Conservation (phyloP, 2,113 vertebrate species). For the Macrotis lagotis region DNA sequence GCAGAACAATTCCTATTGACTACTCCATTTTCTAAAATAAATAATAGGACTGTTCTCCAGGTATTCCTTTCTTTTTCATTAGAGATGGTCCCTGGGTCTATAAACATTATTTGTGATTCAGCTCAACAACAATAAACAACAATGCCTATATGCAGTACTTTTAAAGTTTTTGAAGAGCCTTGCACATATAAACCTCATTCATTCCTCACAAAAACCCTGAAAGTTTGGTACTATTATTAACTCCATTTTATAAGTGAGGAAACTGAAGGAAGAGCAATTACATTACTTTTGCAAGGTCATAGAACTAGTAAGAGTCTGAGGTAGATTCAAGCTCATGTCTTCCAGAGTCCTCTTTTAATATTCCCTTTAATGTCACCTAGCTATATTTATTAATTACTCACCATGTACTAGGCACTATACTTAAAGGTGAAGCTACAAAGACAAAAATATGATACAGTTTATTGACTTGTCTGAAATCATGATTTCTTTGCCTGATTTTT, state of each 20-base stretch:
- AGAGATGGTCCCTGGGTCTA: neutral
- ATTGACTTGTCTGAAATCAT: no score
- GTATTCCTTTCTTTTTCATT: neutral
- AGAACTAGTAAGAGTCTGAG: neutral
- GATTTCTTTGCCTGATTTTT: no score
- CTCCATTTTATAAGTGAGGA: no score
- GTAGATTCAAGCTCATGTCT: neutral
- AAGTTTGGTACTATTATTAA: neutral
- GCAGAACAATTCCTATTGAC: neutral
- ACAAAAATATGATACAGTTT: no score
- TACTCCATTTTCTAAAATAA: neutral
- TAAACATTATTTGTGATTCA: neutral
- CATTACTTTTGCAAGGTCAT: no score
- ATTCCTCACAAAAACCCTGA: neutral
- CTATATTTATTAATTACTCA: no score
- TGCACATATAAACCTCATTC: neutral
- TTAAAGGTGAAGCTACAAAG: neutral
- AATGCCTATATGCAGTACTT: neutral
- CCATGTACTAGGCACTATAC: no score
- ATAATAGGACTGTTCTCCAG: neutral
- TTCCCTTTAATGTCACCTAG: neutral
- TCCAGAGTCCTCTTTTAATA: neutral
- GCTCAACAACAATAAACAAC: neutral
- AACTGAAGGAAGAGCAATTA: no score
- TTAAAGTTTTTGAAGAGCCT: neutral